Conservation (phyloP, 2,888 invertebrate species). For the Plebejus melissa region DNA sequence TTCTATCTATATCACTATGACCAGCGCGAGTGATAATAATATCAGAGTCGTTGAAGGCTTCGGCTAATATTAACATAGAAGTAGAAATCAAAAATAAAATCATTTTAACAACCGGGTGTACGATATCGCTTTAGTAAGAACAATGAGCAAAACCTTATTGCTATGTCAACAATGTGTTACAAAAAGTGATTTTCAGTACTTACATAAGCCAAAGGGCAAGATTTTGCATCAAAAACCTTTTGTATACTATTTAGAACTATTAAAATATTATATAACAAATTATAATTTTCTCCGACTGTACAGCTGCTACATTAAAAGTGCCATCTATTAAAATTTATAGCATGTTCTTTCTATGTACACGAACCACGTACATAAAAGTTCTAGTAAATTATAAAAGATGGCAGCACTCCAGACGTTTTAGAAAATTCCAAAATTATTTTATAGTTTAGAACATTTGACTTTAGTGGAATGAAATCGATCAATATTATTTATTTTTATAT, state of each 20-base stretch:
- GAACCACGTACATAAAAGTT: neutral
- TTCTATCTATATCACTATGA: conserved; percentile 40
- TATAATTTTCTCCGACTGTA: neutral
- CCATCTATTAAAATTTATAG: conserved; percentile 3
- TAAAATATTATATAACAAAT: too few species aligned
- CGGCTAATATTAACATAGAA: neutral
- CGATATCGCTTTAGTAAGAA: neutral
- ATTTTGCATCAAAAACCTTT: neutral
- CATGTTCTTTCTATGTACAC: neutral
- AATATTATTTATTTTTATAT: too few species aligned
- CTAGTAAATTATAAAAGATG: neutral
- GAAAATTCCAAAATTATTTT: neutral
- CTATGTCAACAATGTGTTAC: neutral
- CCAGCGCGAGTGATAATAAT: conserved; percentile 47
- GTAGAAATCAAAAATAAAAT: conserved; percentile 33
- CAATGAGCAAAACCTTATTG: neutral
- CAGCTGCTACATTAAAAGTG: neutral
- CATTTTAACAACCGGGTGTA: conserved; percentile 22
- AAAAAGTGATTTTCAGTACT: neutral
- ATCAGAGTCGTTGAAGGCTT: conserved; percentile 41
- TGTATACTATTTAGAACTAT: too few species aligned
- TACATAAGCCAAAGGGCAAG: neutral
- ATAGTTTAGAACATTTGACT: too few species aligned
- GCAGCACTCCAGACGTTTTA: neutral
- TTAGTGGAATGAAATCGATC: too few species aligned